A percentile compares a stretch with the other conserved stretches of the same genome.
Evolutionary conservation across 1,140 invertebrate genomes (phyloP).

Genomic region (Sycophaga agraensis): DNA sequence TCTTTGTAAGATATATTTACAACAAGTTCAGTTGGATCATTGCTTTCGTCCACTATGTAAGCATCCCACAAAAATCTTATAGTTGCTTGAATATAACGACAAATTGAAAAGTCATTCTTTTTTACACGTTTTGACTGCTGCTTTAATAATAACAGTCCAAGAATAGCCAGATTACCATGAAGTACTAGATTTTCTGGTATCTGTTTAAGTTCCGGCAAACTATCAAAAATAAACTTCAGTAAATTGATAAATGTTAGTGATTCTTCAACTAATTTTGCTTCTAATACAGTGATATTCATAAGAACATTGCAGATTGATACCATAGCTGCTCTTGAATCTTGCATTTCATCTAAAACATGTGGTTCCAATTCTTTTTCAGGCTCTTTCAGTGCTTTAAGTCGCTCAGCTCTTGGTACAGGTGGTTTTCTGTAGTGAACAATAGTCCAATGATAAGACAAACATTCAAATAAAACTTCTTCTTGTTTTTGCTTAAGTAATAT

Average conservation of each 20-base stretch:
- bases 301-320: constrained; percentile 87
- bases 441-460: constrained; percentile 80
- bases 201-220: constrained; percentile 81
- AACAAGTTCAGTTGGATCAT: constrained; percentile 76
- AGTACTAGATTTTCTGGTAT: constrained; percentile 81
- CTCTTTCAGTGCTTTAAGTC: constrained; percentile 71
- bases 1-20: constrained; percentile 84
- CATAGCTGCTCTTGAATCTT: constrained; percentile 78
- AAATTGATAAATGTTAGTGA: constrained; percentile 75
- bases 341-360: constrained; percentile 75
- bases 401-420: constrained; percentile 73
- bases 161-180: constrained; percentile 79
- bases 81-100: constrained; percentile 82
- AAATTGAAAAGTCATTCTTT: constrained; percentile 85
- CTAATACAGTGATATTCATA: constrained; percentile 88
- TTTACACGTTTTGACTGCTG: constrained; percentile 79
- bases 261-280: constrained; percentile 77
- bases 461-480: constrained; percentile 78
- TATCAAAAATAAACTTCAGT: constrained; percentile 83
- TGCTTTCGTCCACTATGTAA: constrained; percentile 83
- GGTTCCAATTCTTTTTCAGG: constrained; percentile 74
- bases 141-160: constrained; percentile 81
- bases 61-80: constrained; percentile 92
- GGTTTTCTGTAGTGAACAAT: constrained; percentile 85
- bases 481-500: constrained; percentile 78